Percentiles rank a stretch among this genome's conserved stretches.
Conservation (phyloP, 2,888 invertebrate species). For the Abscondita cerata region DNA sequence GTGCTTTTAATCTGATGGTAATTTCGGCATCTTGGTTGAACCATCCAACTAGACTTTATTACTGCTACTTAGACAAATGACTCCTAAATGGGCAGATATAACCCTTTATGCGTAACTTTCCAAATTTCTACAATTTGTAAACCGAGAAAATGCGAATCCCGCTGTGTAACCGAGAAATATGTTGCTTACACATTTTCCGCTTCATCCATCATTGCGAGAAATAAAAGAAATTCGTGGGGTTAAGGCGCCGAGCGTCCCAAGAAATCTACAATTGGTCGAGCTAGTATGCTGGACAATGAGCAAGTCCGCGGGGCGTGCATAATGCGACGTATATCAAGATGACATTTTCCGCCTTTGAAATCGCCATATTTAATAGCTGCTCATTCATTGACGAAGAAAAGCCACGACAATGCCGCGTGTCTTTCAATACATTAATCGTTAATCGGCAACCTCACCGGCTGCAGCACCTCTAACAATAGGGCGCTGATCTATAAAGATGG, state of each 20-base stretch:
- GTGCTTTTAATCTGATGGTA: slow-evolving; percentile 43
- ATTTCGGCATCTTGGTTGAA: slow-evolving; percentile 46
- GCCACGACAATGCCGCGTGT: slow-evolving; percentile 48
- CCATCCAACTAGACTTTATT: slow-evolving; percentile 53
- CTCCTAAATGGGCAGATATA: slow-evolving; percentile 52
- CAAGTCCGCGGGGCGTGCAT: slow-evolving; percentile 50
- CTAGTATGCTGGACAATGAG: slow-evolving; percentile 43
- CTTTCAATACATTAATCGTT: slow-evolving; percentile 57
- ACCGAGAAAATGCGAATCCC: slow-evolving; percentile 38
- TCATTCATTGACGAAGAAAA: slow-evolving; percentile 52
- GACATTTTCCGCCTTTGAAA: slow-evolving; percentile 54
- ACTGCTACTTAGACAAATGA: slow-evolving; percentile 55
- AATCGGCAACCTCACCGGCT: slow-evolving; percentile 54
- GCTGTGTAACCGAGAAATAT: slow-evolving; percentile 38
- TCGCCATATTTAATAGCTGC: slow-evolving; percentile 56
- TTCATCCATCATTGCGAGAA: slow-evolving; percentile 26
- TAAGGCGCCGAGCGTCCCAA: slow-evolving; percentile 17
- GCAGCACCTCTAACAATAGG: slow-evolving; percentile 54
- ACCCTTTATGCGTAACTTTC: slow-evolving; percentile 46
- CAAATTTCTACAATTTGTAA: slow-evolving; percentile 50
- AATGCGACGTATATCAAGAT: slow-evolving; percentile 56
- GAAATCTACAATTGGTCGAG: slow-evolving; percentile 41
- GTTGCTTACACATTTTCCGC: slow-evolving; percentile 33
- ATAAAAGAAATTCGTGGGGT: slow-evolving; percentile 22
- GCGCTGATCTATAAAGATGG: slow-evolving; percentile 58